phyloP scores from a whole-genome alignment of 1,140 invertebrate genomes.

The Batillaria attramentaria region DNA sequence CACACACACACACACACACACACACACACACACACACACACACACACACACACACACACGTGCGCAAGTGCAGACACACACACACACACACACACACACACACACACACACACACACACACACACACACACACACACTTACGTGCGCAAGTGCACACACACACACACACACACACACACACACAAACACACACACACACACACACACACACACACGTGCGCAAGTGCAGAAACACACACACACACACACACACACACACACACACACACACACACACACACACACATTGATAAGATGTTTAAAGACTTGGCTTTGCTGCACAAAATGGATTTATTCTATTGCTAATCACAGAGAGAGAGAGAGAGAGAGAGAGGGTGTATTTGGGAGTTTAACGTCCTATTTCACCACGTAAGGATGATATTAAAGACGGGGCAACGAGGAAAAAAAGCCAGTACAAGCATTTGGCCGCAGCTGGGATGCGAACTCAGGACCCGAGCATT shows the following conservation, averaged over 20 bases:
- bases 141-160: not conserved
- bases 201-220: not conserved
- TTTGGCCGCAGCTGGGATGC: no score
- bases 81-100: slow-evolving; percentile 26
- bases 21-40: not conserved
- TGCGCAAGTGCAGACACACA: slow-evolving; percentile 3
- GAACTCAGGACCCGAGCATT: not conserved
- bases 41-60: slow-evolving; percentile 15
- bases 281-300: no score
- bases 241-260: slow-evolving; percentile 22
- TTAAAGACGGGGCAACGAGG: no score
- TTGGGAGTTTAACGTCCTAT: not conserved
- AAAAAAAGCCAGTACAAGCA: no score
- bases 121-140: slow-evolving; percentile 6
- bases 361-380: not conserved
- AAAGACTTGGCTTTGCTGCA: no score
- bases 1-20: not conserved
- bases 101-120: slow-evolving; percentile 21
- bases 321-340: not conserved
- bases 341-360: not conserved
- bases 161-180: not conserved
- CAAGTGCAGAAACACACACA: slow-evolving; percentile 13
- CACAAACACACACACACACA: not conserved
- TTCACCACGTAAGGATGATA: not conserved
- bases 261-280: slow-evolving; percentile 15